Base-by-base conservation (phyloP, 1,140 invertebrate species). In the Oedothorax gibbosus region DNA sequence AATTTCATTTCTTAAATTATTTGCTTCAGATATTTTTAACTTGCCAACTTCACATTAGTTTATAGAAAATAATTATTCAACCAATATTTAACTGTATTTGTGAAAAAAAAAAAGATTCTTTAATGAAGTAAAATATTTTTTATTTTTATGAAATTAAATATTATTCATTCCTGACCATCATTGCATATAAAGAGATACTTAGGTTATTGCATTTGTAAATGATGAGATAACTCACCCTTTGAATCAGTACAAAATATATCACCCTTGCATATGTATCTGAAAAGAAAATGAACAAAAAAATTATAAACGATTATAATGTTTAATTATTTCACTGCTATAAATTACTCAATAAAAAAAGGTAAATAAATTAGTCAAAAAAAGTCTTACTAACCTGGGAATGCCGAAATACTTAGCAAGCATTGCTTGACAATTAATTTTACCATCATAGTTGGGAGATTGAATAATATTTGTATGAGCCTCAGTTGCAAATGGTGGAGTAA, bases 401-500 rank as follows among this genome's bases (percentile, higher is more conserved):
- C 21, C 15, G 79, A 85, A 85, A 66, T 85, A 85, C 12, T 78
- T 73, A 18, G 20, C 20, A 0, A 85, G 12, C 20, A 85, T 18
- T 3, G 20, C 50, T 72, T 85, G 65, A 66, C 50, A 78, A 56
- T 72, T 62, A 15, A 79, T 51, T 57, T 68, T 79, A 9, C 51
- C 56, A 56, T 78, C 75, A 85, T 79, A 72, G 54, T 85, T 79
- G 12, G 84, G 84, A 54, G 84, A 85, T 9, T 85, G 84, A 54
- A 85, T 64, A 7, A 85, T 20, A 14, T 21, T 53, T 18, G 60
- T 65, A 50, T 72, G 66, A 54, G 35, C 75, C 20, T 85, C 84
- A 35, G 49, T 54, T 9, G 84, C 75, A 64, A 56, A 35, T 10
- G 69, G 76, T 54, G 84, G 84, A 8, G 20, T 14, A 14, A 11